Evolutionary conservation across 2,113 vertebrate species (phyloP), one percentile per base, ranked within the genome.

Genomic region (Vombatus ursinus): DNA sequence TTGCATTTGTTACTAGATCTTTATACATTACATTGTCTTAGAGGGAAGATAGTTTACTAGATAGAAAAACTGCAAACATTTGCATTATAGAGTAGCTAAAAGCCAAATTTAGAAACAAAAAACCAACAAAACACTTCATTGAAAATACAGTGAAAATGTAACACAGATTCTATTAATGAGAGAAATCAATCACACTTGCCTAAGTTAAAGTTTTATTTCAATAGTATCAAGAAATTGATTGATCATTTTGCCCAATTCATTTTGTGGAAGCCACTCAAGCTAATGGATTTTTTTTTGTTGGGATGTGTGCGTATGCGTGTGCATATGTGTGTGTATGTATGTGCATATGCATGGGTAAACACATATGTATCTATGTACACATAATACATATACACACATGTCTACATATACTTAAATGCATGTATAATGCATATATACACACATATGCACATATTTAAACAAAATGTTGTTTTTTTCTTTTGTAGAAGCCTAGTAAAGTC

Each of bases 161-260:
- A 84, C 6, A 84, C 37, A 84, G 68, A 44, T 84, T 23, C 68
- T 84, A 84, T 23, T 84, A 44, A 44, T 22, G n/a, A 44, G 26
- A 84, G 44, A 19, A 84, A 84, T 84, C 68, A 44, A 19, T 84
- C n/a, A 84, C 16, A 84, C n/a, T 84, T 84, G 19, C 0, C 44
- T 37, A 77, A 77, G 5, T 77, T 84, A 84, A 44, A 8, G n/a
- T 84, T 84, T n/a, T n/a, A 44, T 84, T 84, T 84, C n/a, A 84
- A 44, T 1, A 97, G 96, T 97, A 98, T 98, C 97, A 98, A 98
- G 98, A 97, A 98, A 99, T 91, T 97, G 98, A 98, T 98, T 98
- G 98, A 93, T 52, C 50, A 98, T 97, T 94, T 94, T 96, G 96
- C 94, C 96, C 92, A 97, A 96, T 97, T 98, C 96, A 97, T 98